Conservation (phyloP, 1,140 invertebrate genomes). For the Dryas iulia region DNA sequence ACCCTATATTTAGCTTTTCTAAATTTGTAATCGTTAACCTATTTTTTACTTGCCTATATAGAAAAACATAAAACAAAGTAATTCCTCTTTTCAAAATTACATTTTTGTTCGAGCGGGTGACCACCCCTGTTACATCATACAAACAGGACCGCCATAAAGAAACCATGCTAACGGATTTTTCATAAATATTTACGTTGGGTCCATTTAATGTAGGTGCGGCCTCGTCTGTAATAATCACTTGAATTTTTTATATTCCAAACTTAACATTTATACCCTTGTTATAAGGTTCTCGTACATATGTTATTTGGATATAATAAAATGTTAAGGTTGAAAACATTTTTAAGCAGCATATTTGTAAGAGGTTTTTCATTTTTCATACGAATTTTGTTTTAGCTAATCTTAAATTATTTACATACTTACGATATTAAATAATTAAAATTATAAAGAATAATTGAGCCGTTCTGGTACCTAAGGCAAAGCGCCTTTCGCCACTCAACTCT, state of each 20-base stretch:
- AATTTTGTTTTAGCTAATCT: too few species aligned
- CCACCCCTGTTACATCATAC: constrained; percentile 7
- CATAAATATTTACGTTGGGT: constrained; percentile 52
- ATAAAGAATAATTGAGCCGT: too few species aligned
- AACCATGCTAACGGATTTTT: constrained; percentile 40
- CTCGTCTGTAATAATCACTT: constrained; percentile 13
- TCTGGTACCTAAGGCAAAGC: too few species aligned
- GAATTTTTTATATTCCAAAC: constrained; percentile 17
- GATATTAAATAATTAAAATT: too few species aligned
- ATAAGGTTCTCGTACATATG: background rate
- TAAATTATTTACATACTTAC: too few species aligned
- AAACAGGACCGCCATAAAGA: constrained; percentile 28
- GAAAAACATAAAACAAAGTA: background rate
- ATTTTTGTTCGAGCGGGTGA: background rate
- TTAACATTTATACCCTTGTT: constrained; percentile 5
- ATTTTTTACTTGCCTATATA: background rate
- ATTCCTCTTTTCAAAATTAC: background rate
- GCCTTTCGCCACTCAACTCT: too few species aligned
- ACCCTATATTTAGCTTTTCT: too few species aligned
- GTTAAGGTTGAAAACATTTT: too few species aligned
- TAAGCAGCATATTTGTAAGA: too few species aligned
- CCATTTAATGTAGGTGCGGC: constrained; percentile 35
- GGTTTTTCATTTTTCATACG: too few species aligned
- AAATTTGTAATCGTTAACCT: too few species aligned
- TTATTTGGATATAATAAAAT: background rate